Conservation (phyloP, 2,888 invertebrate genomes). For the Clostera curtula region DNA sequence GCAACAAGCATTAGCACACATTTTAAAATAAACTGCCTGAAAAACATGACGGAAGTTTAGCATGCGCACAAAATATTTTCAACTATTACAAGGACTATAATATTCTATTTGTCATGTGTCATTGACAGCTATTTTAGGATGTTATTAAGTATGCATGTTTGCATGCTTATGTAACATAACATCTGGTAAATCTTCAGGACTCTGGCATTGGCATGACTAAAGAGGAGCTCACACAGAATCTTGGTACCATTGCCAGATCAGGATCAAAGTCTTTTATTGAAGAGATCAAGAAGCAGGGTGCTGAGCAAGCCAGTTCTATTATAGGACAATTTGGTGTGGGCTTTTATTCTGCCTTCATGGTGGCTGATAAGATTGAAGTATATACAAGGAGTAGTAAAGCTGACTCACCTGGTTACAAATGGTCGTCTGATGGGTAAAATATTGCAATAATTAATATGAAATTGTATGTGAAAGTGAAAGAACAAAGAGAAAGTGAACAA, state of each 20-base stretch:
- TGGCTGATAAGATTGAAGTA: conserved; percentile 95
- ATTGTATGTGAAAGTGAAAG: too few relatives aligned
- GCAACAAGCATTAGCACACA: too few relatives aligned
- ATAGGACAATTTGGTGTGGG: conserved; percentile 99
- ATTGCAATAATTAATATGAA: neutral
- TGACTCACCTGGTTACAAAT: conserved; percentile 84
- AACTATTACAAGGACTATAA: too few relatives aligned
- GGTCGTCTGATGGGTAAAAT: conserved; percentile 92
- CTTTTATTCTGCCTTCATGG: conserved; percentile 98
- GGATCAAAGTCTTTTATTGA: conserved; percentile 96
- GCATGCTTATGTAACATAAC: neutral
- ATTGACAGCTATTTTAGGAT: too few relatives aligned
- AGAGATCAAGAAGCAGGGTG: conserved; percentile 81
- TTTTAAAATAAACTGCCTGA: too few relatives aligned
- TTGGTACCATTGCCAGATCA: conserved; percentile 97
- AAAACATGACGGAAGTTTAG: too few relatives aligned
- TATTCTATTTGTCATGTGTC: too few relatives aligned
- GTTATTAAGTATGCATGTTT: too few relatives aligned
- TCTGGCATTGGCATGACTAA: conserved; percentile 96
- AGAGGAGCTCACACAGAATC: conserved; percentile 91
- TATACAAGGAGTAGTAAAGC: conserved; percentile 83
- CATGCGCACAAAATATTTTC: too few relatives aligned
- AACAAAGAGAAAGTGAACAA: too few relatives aligned
- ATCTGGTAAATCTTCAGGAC: conserved; percentile 72
- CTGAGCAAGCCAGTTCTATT: conserved; percentile 80